Conservation (phyloP, 2,888 invertebrate genomes). For the Sympetrum striolatum region DNA sequence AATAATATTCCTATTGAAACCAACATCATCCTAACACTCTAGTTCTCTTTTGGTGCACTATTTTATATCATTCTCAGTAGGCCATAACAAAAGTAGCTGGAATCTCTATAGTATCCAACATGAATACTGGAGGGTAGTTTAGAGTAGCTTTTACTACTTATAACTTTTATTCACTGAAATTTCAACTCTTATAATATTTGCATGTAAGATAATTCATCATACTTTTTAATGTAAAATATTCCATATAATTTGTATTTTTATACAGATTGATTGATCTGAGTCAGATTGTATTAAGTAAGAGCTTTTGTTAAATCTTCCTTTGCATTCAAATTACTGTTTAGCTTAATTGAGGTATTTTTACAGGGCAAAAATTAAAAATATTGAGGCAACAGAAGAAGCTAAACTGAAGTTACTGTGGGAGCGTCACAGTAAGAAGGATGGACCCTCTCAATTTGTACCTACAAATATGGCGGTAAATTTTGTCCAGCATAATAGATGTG, state of each 20-base stretch:
- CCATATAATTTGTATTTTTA: too few species aligned
- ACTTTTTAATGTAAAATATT: too few species aligned
- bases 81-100: too few species aligned
- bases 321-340: neutral
- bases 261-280: neutral
- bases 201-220: too few species aligned
- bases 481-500: slow-evolving; percentile 95
- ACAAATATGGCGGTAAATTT: slow-evolving; percentile 99
- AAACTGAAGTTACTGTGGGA: slow-evolving; percentile 92
- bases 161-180: too few species aligned
- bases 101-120: too few species aligned
- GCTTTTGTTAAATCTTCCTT: neutral
- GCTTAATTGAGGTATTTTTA: slow-evolving; percentile 47
- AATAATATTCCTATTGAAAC: neutral
- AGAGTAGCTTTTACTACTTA: too few species aligned
- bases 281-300: neutral
- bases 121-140: too few species aligned
- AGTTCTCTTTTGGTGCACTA: too few species aligned
- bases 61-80: too few species aligned
- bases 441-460: slow-evolving; percentile 94
- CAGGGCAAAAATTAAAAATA: slow-evolving; percentile 95
- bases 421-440: slow-evolving; percentile 88
- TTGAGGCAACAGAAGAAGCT: slow-evolving; percentile 98
- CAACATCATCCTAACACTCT: too few species aligned
- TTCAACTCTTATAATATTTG: too few species aligned